A percentile compares a stretch with the other conserved stretches of the same genome.
Conservation (phyloP, 2,888 invertebrate species). For the Antitype chi region DNA sequence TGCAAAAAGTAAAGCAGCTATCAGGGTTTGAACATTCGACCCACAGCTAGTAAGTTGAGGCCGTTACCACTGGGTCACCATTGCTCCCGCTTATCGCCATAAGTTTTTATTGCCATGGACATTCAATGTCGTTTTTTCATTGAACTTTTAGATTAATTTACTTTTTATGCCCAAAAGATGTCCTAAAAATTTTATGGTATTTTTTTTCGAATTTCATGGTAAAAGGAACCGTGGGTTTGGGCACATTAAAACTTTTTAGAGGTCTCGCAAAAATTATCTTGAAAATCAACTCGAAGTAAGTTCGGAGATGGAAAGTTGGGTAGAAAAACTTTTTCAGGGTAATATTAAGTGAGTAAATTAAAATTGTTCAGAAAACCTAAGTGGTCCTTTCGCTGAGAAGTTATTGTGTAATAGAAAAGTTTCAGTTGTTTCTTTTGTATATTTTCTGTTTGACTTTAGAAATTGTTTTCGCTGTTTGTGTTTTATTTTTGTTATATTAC, state of each 20-base stretch:
- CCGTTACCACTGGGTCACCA: too few relatives aligned
- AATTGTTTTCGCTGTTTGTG: constrained; percentile 12
- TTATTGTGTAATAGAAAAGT: constrained; percentile 49
- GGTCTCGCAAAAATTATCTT: constrained; percentile 77
- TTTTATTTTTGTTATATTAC: constrained; percentile 10
- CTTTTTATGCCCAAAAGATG: constrained; percentile 58
- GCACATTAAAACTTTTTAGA: constrained; percentile 81
- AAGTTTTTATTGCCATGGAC: constrained; percentile 49
- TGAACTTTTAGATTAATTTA: constrained; percentile 66
- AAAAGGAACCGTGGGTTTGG: constrained; percentile 72
- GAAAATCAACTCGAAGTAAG: constrained; percentile 77
- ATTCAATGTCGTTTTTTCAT: constrained; percentile 55
- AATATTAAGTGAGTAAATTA: constrained; percentile 78
- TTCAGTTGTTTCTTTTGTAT: constrained; percentile 32
- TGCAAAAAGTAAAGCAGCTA: too few relatives aligned
- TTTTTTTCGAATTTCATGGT: constrained; percentile 69
- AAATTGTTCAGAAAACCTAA: constrained; percentile 68
- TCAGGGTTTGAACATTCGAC: too few relatives aligned
- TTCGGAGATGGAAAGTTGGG: constrained; percentile 69
- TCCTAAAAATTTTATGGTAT: constrained; percentile 58
- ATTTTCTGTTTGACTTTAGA: constrained; percentile 36
- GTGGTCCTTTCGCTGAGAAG: constrained; percentile 52
- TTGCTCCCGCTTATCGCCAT: constrained; percentile 40
- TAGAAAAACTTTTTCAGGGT: constrained; percentile 62
- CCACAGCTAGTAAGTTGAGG: too few relatives aligned